Base-by-base conservation (phyloP, 2,797 vertebrate genomes). In the Lagocephalus sceleratus region DNA sequence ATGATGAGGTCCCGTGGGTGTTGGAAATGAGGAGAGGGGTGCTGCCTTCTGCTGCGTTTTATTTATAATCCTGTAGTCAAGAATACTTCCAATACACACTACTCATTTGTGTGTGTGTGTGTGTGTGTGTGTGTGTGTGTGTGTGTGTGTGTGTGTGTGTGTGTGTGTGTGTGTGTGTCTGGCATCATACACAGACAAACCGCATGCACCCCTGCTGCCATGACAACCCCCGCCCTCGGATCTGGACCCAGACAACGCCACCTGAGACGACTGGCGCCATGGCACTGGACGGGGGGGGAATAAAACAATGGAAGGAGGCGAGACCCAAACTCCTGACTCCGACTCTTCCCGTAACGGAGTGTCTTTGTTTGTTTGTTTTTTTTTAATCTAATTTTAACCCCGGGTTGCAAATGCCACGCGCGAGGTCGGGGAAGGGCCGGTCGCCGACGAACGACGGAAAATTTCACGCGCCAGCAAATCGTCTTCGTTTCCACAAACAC, bases 31-130 rank as follows among this genome's bases (percentile, higher is more conserved):
- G 63, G 63, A 76, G 61, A 75, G 69, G 68, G 71, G 71, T 55
- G 71, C 77, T 76, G 73, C 74, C 71, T 83, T 75, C 67, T 77
- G 63, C 68, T 69, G 73, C 68, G 51, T 75, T 87, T 86, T 91
- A 91, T 91, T 91, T 87, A 84, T 91, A 91, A 84, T 75, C 72
- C 76, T 83, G 81, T 78, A 88, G 83, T 83, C 78, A 78, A 79
- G 79, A 88, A 80, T 86, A 76, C 85, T 76, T 83, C 57, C 26
- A 65, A 68, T 46, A 64, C 71, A 54, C 40, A 54, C 32, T 35
- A 12, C 14, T 12, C 32, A 12, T 29, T 29, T 7, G n/a, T n/a
- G n/a, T 3, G 20, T 9, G 20, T 22, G 43, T 45, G 43, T 22
- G 43, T 45, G 43, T 22, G 43, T 22, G 40, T 66, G 42, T 40